Conservation (phyloP, 2,888 invertebrate species). For the Tinea pellionella region DNA sequence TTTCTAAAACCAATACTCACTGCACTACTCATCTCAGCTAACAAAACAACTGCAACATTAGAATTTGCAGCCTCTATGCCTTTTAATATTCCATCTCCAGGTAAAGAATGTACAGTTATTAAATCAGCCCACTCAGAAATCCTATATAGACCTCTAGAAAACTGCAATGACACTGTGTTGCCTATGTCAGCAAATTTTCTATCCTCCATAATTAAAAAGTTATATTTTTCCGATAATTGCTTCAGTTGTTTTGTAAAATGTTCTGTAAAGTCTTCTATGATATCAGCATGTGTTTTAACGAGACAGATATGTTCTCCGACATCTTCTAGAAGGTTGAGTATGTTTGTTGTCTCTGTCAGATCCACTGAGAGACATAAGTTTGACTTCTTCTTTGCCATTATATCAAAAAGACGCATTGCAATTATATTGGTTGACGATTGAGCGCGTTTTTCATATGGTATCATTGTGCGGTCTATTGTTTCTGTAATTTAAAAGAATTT, state of each 20-base stretch:
- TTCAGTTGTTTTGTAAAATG: conserved; percentile 73
- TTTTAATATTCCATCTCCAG: conserved; percentile 80
- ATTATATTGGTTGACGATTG: too few relatives aligned
- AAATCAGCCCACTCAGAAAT: conserved; percentile 92
- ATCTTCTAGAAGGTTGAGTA: too few relatives aligned
- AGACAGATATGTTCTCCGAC: too few relatives aligned
- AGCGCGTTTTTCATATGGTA: too few relatives aligned
- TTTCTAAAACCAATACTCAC: too few relatives aligned
- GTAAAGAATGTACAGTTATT: conserved; percentile 89
- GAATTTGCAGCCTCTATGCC: conserved; percentile 63
- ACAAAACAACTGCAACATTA: conserved; percentile 73
- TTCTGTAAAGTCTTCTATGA: conserved; percentile 81
- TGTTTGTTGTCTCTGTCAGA: too few relatives aligned
- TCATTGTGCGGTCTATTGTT: too few relatives aligned
- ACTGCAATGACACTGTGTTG: conserved; percentile 88
- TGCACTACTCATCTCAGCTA: conserved; percentile 90
- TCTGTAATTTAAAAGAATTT: too few relatives aligned
- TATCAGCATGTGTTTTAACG: too few relatives aligned
- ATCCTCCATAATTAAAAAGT: conserved; percentile 95
- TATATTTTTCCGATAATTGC: conserved; percentile 77
- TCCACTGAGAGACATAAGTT: too few relatives aligned
- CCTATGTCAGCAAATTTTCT: conserved; percentile 98
- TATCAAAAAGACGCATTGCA: too few relatives aligned
- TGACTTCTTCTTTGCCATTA: too few relatives aligned
- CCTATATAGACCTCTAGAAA: conserved; percentile 77